Evolutionary conservation across 2,888 invertebrate genomes (phyloP), one percentile per base, ranked within the genome.

Genomic region (Caenorhabditis auriculariae): DNA sequence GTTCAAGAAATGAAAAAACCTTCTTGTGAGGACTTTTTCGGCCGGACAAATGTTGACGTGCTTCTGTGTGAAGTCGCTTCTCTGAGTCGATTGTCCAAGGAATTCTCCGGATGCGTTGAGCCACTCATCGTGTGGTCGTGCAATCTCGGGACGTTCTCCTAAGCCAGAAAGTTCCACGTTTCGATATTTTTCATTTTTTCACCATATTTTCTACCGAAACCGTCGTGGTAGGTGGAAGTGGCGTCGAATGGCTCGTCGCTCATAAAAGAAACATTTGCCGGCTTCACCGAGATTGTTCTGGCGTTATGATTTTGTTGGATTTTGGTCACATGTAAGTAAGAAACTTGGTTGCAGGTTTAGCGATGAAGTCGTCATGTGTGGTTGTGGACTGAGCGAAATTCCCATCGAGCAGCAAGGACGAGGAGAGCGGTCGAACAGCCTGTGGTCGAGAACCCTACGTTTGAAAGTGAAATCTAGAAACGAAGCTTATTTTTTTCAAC

Each of bases 21-120:
- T 47, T 54, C 65, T 47, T 9, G 67, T 56, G 6, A 72, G 54
- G 21, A 72, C 66, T 44, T 68, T 69, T 35, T 65, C 72, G 21
- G 69, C 72, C 17, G 72, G 72, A 47, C 72, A 72, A 35, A 72
- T 64, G 46, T 72, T 60, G 15, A 66, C 63, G 17, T 65, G 60
- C 41, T 69, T 67, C 38, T 56, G 56, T 15, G 53, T 62, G 38
- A 60, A 68, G 47, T 69, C 69, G 24, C 48, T 51, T 38, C 60
- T 54, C n/a, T 72, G 71, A 0, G 71, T 72, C 4, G 65, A 50
- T n/a, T 60, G 56, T 21, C 69, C 71, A 28, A 66, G 59, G 39
- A 72, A 69, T 21, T 60, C 27, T 1, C 65, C 71, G 7, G 44
- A 49, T 4, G 59, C 50, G 17, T 60, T 49, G 12, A 48, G 54